Conservation (phyloP, 2,888 invertebrate species). For the Scelioninae gen. 1 region DNA sequence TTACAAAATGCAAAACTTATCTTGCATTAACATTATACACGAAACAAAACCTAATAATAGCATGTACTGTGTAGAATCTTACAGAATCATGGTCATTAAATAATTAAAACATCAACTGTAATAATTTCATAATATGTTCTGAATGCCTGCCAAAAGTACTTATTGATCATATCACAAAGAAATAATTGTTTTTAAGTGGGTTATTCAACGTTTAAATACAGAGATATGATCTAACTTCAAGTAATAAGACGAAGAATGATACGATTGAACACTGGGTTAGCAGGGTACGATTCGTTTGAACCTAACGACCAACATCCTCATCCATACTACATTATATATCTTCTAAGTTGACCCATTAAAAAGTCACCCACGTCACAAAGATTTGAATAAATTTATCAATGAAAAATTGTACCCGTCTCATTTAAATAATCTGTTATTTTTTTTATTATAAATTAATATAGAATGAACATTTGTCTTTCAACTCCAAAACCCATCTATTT, state of each 20-base stretch:
- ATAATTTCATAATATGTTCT: not conserved
- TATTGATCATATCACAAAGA: conserved; percentile 36
- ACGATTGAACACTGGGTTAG: conserved; percentile 79
- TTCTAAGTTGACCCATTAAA: conserved; percentile 77
- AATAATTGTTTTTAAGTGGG: conserved; percentile 24
- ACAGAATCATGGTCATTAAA: too few relatives aligned
- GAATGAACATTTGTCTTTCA: too few relatives aligned
- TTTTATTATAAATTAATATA: too few relatives aligned
- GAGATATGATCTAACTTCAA: conserved; percentile 54
- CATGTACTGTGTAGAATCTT: too few relatives aligned
- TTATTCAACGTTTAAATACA: conserved; percentile 37
- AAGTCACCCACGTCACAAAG: conserved; percentile 34
- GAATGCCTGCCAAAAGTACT: not conserved
- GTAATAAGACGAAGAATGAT: conserved; percentile 75
- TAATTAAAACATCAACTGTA: not conserved
- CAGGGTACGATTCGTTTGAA: conserved; percentile 81
- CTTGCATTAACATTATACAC: not conserved
- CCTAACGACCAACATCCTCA: conserved; percentile 82
- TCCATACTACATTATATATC: conserved; percentile 78
- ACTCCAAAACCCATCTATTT: not conserved
- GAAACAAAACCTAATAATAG: not conserved
- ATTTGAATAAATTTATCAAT: too few relatives aligned
- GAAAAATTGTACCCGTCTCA: too few relatives aligned
- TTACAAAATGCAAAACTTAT: too few relatives aligned
- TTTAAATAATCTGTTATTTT: too few relatives aligned